A percentile compares a stretch with the other conserved stretches of the same genome.
These are phyloP conservation scores for Amphimedon queenslandica DNA, from an alignment of 37 sponge, comb jelly and placozoan genomes.

Conservation along the genomic window DNA sequence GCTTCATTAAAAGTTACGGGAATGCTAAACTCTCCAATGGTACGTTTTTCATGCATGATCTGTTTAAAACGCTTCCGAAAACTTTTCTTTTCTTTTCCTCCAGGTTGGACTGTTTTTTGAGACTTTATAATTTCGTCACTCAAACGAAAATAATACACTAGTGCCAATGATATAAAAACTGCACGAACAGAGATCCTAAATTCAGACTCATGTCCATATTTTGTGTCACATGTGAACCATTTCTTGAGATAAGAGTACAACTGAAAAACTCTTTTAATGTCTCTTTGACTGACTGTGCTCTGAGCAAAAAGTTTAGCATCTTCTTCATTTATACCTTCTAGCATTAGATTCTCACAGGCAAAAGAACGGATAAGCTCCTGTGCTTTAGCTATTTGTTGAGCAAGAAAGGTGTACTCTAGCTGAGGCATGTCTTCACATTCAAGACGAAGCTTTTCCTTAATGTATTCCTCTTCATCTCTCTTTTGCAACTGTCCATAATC, in stretches of 20 bases:
- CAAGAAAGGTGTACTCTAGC: neutral
- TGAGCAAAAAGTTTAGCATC: conserved; percentile 19
- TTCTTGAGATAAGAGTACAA: neutral
- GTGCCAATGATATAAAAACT: conserved; percentile 28
- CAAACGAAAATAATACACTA: conserved; percentile 57
- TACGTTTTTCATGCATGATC: neutral
- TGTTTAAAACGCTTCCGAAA: neutral
- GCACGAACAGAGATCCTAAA: conserved; percentile 6
- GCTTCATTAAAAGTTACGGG: conserved; percentile 10
- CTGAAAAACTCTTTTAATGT: conserved; percentile 33
- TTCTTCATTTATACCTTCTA: neutral
- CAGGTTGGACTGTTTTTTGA: too few species aligned
- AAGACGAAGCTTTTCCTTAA: conserved; percentile 46
- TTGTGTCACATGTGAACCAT: neutral
- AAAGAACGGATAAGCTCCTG: conserved; percentile 40
- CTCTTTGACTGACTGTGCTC: conserved; percentile 68
- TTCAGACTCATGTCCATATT: neutral
- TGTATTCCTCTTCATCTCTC: conserved; percentile 70
- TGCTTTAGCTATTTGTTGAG: conserved; percentile 22
- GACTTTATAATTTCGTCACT: too few species aligned
- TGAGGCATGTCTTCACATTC: neutral
- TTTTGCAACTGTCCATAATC: conserved; percentile 75
- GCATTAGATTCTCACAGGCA: conserved; percentile 14
- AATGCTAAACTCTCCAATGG: neutral
- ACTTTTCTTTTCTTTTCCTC: too few species aligned